Evolutionary conservation across 2,113 vertebrate genomes (phyloP).

Genomic region (Chroicocephalus ridibundus): DNA sequence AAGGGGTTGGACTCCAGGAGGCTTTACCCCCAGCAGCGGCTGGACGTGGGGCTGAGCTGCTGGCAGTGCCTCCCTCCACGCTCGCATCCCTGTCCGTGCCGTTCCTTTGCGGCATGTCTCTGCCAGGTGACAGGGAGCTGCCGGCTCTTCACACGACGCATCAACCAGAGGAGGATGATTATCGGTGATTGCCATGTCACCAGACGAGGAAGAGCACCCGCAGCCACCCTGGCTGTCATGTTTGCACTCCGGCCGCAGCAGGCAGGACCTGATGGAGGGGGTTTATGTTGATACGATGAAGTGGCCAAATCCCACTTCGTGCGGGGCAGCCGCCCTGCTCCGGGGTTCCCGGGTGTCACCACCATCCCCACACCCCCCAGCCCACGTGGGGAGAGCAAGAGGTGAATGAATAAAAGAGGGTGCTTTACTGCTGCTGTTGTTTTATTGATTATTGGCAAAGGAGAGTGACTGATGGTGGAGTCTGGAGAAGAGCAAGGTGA

Average conservation of each 20-base stretch:
- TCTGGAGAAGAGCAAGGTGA: not conserved
- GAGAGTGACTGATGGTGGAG: not conserved
- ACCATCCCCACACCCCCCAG: rapidly evolving
- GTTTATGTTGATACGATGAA: not conserved
- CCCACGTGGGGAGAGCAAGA: not conserved
- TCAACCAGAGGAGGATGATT: not conserved
- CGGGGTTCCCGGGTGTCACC: not conserved
- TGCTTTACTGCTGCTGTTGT: not conserved
- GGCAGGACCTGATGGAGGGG: not conserved
- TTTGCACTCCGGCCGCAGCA: not conserved
- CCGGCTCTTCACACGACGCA: not conserved
- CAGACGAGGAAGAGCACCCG: not conserved
- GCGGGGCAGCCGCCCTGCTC: not conserved
- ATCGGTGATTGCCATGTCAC: not conserved
- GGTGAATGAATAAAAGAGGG: not conserved
- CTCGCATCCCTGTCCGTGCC: not conserved
- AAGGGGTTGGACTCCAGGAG: not conserved
- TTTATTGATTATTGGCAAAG: not conserved
- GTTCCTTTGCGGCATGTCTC: not conserved
- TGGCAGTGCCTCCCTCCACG: not conserved
- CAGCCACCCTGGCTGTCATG: not conserved
- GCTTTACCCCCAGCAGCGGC: not conserved
- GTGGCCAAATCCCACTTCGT: not conserved
- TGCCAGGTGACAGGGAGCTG: not conserved
- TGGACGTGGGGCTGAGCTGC: not conserved